Base-by-base conservation (phyloP, 2,113 vertebrate species). In the Hyla sarda region DNA sequence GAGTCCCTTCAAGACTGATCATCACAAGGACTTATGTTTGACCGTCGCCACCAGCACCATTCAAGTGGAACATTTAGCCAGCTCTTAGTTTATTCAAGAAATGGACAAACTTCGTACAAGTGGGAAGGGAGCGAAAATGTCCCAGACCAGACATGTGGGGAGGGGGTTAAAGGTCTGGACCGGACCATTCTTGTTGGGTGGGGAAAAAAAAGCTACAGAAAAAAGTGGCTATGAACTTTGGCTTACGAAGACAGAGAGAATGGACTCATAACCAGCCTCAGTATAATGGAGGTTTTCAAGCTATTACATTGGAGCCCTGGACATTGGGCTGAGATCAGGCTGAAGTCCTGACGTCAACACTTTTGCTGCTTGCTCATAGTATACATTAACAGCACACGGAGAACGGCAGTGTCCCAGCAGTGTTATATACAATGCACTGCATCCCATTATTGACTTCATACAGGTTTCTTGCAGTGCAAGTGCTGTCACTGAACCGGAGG, bases 11-110 rank as follows among this genome's bases (percentile, higher is more conserved):
- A 99, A 99, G 93, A 96, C 97, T 82, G 94, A 95, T 78, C 94
- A 97, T 88, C 97, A 98, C 92, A 99, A 99, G 93, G 97, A 99
- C 96, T 96, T 98, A 91, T 99, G 97, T 93, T 96, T 99, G 92
- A 98, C 97, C 84, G 97, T 99, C 92, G 96, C 97, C 90, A 96
- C 98, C 90, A 97, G 97, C 91, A 88, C 94, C 92, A 95, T 96
- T 91, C 95, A 95, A 92, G 95, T 96, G 92, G 95, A 95, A 87
- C 94, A 96, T 89, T 92, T 95, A 90, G 93, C 94, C 92, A 95
- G 93, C 92, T 96, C 95, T 79, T 96, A 96, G 93, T 93, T n/a
- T 78, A 45, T 62, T 23, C 54, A 80, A 41, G 1, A 48, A 74
- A 80, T 67, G 23, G 72, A 73, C 77, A 47, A 9, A 10, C 28